A percentile compares a stretch with the other conserved stretches of the same genome.
Conservation (phyloP, 2,113 vertebrate species). For the Psammodynastes pulverulentus region DNA sequence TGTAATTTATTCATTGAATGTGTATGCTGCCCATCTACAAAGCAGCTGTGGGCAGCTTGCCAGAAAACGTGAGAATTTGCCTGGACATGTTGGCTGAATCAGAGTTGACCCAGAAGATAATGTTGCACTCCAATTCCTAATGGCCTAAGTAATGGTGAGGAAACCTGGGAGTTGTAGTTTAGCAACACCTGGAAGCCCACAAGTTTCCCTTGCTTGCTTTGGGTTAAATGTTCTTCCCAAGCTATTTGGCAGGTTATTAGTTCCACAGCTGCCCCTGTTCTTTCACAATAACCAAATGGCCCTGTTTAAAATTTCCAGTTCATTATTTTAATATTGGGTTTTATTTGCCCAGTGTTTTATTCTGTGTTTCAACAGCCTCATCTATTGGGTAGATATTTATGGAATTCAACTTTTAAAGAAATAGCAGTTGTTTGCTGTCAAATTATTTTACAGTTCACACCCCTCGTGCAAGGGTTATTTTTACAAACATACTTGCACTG, state of each 20-base stretch:
- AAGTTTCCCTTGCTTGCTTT: background rate
- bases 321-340: background rate
- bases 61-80: too few relatives aligned
- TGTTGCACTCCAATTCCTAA: background rate
- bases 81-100: background rate
- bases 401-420: background rate
- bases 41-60: too few relatives aligned
- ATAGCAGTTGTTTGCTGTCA: background rate
- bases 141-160: background rate
- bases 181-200: background rate
- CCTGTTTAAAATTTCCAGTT: background rate
- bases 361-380: background rate
- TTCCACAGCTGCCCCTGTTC: background rate
- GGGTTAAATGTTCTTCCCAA: background rate
- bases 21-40: too few relatives aligned
- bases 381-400: background rate
- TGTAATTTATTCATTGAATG: too few relatives aligned
- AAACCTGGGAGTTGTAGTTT: background rate
- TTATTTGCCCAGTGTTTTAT: background rate
- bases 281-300: background rate
- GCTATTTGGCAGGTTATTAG: background rate
- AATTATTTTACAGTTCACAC: background rate
- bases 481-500: background rate
- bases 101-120: background rate
- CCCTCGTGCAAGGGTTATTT: background rate